Evolutionary conservation across 2,797 vertebrate genomes (phyloP), one percentile per base, ranked within the genome.

Genomic region (Graptemys geographica): DNA sequence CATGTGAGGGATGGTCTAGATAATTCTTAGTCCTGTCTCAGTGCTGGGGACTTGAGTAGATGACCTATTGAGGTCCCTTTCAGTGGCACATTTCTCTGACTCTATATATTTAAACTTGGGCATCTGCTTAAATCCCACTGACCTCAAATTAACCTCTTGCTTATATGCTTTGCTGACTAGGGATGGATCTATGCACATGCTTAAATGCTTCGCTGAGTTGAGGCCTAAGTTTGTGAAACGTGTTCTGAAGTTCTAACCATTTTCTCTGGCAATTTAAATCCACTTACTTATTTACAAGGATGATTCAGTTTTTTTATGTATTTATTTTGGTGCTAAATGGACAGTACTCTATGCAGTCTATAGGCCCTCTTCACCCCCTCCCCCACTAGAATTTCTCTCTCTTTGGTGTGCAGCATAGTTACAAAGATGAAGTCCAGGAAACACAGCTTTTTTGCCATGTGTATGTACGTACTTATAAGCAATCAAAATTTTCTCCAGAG

Each of bases 121-220:
- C 31, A 82, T 44, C 91, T 95, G 10, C 89, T 94, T 81, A 94
- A 86, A 95, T 69, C 94, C 94, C 96, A 90, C 94, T 94, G 94
- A 96, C 87, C 94, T 95, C 27, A 53, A 93, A 84, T 72, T 95
- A 91, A 6, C 84, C 51, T 18, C 65, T 95, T 3, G 0, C 0
- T 5, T 91, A 84, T 84, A 65, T 57, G 84, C 88, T 93, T 92
- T 92, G 88, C 78, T 37, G 51, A 76, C n/a, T 72, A 41, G n/a
- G 19, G n/a, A n/a, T 41, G 94, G 89, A 23, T 92, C 84, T 92
- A 74, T 84, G 90, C 90, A 87, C 90, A 96, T 97, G 95, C 95
- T 92, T 5, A 53, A 84, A 90, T 53, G 25, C 84, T 84, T 95
- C 84, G 94, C 94, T 95, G 88, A 94, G 83, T 81, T 79, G 0